These are phyloP conservation scores for Xestia ashworthii DNA, from an alignment of 2,888 invertebrate species.

Conservation along the genomic window DNA sequence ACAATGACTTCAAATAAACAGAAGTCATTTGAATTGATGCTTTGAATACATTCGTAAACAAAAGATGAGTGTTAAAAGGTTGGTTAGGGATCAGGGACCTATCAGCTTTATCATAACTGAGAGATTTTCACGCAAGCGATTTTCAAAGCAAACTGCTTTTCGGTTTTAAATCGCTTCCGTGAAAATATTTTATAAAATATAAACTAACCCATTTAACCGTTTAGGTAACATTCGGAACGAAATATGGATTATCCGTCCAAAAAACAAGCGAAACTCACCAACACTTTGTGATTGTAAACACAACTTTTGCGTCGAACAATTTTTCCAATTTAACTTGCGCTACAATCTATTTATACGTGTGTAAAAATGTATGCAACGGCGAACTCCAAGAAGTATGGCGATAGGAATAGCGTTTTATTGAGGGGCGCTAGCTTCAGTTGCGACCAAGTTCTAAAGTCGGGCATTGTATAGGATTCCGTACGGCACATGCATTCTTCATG, in stretches of 20 bases:
- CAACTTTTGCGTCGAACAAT: constrained; percentile 20
- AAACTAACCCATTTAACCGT: not conserved
- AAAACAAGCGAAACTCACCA: not conserved
- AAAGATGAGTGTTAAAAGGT: not conserved
- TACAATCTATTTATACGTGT: constrained; percentile 71
- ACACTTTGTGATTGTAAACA: constrained; percentile 23
- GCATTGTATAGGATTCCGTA: constrained; percentile 75
- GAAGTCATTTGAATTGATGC: not conserved
- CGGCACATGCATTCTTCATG: constrained; percentile 79
- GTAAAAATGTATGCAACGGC: constrained; percentile 77
- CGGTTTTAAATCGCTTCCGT: too few relatives aligned
- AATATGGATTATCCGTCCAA: constrained; percentile 6
- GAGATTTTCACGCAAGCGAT: not conserved
- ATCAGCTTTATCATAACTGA: too few relatives aligned
- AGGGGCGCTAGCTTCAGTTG: constrained; percentile 67
- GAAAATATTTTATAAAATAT: too few relatives aligned
- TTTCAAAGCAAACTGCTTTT: too few relatives aligned
- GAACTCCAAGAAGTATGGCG: constrained; percentile 66
- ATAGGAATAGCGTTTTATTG: constrained; percentile 78
- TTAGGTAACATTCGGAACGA: constrained; percentile 1
- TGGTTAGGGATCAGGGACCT: not conserved
- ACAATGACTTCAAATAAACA: not conserved
- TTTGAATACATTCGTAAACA: not conserved
- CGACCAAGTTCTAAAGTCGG: constrained; percentile 69
- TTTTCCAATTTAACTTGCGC: constrained; percentile 67